phyloP scores from a whole-genome alignment of 1,140 invertebrate genomes.

The Drosophila baimaii region DNA sequence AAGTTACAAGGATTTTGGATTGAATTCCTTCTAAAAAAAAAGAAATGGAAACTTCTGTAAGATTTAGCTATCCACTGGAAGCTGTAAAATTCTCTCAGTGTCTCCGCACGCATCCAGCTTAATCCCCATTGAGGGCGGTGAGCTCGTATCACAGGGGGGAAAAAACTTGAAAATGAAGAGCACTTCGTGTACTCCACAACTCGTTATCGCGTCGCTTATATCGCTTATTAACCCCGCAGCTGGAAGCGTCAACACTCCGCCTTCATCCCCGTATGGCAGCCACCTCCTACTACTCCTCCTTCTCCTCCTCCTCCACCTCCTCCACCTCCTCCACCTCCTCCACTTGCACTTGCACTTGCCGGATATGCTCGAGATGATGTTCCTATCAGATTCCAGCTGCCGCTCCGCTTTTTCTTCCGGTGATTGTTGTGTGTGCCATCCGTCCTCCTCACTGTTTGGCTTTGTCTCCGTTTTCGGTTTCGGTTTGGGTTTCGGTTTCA shows the following conservation, averaged over 20 bases:
- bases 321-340: conserved; percentile 8
- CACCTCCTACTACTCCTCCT: too few relatives aligned
- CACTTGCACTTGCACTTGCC: conserved; percentile 55
- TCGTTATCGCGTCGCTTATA: conserved; percentile 76
- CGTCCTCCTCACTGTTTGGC: conserved; percentile 22
- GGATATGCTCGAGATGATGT: conserved; percentile 77
- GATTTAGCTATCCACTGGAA: background rate
- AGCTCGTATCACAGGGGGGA: background rate
- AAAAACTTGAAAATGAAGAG: conserved; percentile 9
- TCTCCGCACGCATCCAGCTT: conserved; percentile 47
- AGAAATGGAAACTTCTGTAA: background rate
- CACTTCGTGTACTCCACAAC: conserved; percentile 60
- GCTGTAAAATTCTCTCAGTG: conserved; percentile 12
- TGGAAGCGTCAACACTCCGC: conserved; percentile 59
- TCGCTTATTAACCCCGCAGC: conserved; percentile 75
- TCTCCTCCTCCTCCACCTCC: conserved; percentile 1
- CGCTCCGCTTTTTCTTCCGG: conserved; percentile 69
- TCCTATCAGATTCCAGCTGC: conserved; percentile 79
- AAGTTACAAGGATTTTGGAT: too few relatives aligned
- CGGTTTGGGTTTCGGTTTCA: conserved; percentile 27
- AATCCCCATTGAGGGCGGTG: conserved; percentile 35
- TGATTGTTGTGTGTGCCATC: conserved; percentile 19
- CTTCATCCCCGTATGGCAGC: conserved; percentile 2
- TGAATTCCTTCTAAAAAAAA: too few relatives aligned
- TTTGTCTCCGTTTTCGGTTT: conserved; percentile 33